Conservation (phyloP, 53 echinoderm and acorn worm genomes). For the Echinometra lucunter region DNA sequence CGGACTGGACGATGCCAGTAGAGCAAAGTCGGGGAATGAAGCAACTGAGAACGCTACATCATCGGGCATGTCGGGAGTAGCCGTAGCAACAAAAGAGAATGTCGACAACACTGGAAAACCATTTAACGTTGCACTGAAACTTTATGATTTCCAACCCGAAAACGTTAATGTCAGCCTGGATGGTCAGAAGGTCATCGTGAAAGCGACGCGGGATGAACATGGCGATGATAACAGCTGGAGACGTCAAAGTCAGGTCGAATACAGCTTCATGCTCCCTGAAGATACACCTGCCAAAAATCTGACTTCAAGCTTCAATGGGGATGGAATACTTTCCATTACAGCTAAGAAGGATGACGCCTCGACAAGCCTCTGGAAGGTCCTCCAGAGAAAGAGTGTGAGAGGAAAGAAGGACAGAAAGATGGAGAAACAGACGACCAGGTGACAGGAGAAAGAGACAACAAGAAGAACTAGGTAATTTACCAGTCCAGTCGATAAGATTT, state of each 20-base stretch:
- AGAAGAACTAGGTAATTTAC: too few species aligned
- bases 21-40: background rate
- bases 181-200: slow-evolving; percentile 18
- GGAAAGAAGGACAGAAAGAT: too few species aligned
- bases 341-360: too few species aligned
- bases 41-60: background rate
- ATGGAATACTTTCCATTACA: slow-evolving; percentile 31
- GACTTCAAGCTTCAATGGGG: slow-evolving; percentile 17
- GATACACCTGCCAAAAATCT: slow-evolving; percentile 1
- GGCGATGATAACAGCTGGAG: background rate
- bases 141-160: slow-evolving; percentile 18
- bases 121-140: slow-evolving; percentile 11
- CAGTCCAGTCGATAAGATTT: too few species aligned
- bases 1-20: background rate
- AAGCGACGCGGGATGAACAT: slow-evolving; percentile 30
- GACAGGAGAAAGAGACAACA: too few species aligned
- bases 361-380: too few species aligned
- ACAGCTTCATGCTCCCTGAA: slow-evolving; percentile 52
- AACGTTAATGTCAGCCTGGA: slow-evolving; percentile 42
- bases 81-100: background rate
- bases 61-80: too few species aligned
- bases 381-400: too few species aligned
- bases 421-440: too few species aligned
- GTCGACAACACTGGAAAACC: background rate
- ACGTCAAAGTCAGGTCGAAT: slow-evolving; percentile 39